phyloP scores from a whole-genome alignment of 2,113 vertebrate species.

The Larimichthys crocea region DNA sequence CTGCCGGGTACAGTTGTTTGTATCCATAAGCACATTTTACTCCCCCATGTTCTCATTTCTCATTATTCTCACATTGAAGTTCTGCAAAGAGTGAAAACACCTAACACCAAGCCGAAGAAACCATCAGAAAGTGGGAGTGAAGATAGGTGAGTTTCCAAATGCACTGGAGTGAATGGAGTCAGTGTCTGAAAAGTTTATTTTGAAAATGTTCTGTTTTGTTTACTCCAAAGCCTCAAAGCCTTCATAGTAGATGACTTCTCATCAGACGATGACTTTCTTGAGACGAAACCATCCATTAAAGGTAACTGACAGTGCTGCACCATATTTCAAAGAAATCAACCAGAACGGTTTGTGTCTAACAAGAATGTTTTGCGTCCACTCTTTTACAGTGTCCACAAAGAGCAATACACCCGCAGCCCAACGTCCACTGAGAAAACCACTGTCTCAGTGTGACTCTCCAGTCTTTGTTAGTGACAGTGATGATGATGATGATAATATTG shows the following conservation, averaged over 20 bases:
- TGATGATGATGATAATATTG: constrained; percentile 75
- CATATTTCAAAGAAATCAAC: not conserved
- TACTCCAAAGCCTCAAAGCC: constrained; percentile 70
- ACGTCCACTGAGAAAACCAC: constrained; percentile 52
- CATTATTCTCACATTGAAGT: constrained; percentile 60
- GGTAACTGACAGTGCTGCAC: constrained; percentile 57
- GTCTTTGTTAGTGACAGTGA: constrained; percentile 84
- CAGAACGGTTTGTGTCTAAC: not conserved
- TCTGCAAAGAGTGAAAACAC: constrained; percentile 80
- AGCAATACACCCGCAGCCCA: constrained; percentile 51
- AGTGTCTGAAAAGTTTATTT: not conserved
- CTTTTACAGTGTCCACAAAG: constrained; percentile 61
- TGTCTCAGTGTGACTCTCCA: constrained; percentile 66
- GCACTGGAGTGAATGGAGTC: too few species aligned
- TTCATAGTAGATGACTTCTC: constrained; percentile 80
- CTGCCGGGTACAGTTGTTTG: not conserved
- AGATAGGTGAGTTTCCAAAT: constrained; percentile 68
- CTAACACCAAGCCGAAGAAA: constrained; percentile 62
- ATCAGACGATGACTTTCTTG: constrained; percentile 83
- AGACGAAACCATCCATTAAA: constrained; percentile 68
- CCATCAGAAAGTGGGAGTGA: constrained; percentile 64
- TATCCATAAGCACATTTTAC: not conserved
- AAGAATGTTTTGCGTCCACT: not conserved
- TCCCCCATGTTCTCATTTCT: too few species aligned
- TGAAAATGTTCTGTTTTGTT: not conserved